These are phyloP conservation scores for Mola mola DNA, from an alignment of 2,113 vertebrate species.

Conservation along the genomic window DNA sequence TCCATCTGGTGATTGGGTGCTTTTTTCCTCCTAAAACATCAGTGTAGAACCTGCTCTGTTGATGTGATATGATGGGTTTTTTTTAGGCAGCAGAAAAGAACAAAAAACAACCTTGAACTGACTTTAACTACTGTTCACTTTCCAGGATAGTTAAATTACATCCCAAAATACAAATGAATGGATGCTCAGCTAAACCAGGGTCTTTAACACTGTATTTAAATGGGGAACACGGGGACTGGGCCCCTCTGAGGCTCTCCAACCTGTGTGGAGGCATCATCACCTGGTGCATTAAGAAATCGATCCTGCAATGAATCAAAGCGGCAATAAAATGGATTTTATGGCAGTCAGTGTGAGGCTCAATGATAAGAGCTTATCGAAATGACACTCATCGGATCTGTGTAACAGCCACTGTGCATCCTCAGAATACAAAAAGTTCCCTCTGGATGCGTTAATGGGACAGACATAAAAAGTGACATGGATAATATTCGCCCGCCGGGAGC, in stretches of 20 bases:
- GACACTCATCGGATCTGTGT: constrained; percentile 38
- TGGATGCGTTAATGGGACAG: constrained; percentile 6
- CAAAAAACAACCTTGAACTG: too few species aligned
- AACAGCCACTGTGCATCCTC: constrained; percentile 10
- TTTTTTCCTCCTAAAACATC: too few species aligned
- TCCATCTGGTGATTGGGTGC: too few species aligned
- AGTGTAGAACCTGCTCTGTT: too few species aligned
- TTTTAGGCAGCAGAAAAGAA: too few species aligned
- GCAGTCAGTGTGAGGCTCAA: constrained; percentile 24
- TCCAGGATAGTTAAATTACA: not conserved
- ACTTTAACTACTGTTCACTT: too few species aligned
- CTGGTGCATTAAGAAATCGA: constrained; percentile 49
- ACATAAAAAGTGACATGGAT: not conserved
- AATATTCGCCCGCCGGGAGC: not conserved
- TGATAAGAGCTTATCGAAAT: constrained; percentile 52
- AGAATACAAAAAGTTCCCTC: not conserved
- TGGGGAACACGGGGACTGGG: not conserved
- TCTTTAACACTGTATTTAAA: constrained; percentile 33
- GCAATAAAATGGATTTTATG: constrained; percentile 46
- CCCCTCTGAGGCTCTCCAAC: not conserved
- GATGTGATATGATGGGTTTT: too few species aligned
- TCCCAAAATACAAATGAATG: constrained; percentile 4
- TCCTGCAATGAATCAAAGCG: constrained; percentile 49
- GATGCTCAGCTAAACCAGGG: constrained; percentile 2
- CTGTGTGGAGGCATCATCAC: constrained; percentile 23